Percentiles rank a stretch among this genome's conserved stretches.
Evolutionary conservation across 2,113 vertebrate species (phyloP).

Genomic region (Phyllopteryx taeniolatus): DNA sequence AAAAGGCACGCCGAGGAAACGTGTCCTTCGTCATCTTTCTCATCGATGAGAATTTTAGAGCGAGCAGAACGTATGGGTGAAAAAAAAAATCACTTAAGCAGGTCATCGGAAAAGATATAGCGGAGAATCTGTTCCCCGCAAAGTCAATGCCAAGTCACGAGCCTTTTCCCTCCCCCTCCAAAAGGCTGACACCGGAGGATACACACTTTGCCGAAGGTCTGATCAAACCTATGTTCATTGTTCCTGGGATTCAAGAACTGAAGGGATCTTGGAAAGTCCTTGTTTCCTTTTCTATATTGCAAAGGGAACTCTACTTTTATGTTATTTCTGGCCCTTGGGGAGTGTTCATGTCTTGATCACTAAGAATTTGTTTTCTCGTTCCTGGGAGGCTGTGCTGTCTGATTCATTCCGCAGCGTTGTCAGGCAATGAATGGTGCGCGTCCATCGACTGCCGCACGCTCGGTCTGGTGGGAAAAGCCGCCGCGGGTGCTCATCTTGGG

Average conservation of each 20-base stretch:
- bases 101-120: conserved; percentile 56
- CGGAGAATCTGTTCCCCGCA: conserved; percentile 34
- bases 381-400: conserved; percentile 59
- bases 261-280: conserved; percentile 42
- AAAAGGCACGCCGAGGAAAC: conserved; percentile 35
- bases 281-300: conserved; percentile 38
- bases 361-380: conserved; percentile 53
- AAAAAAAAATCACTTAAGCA: conserved; percentile 15
- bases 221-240: conserved; percentile 14
- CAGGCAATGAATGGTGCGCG: conserved; percentile 57
- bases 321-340: conserved; percentile 36
- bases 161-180: conserved; percentile 38
- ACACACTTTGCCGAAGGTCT: conserved; percentile 28
- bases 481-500: conserved; percentile 45
- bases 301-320: conserved; percentile 51
- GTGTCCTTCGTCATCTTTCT: conserved; percentile 18
- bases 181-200: conserved; percentile 37
- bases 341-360: conserved; percentile 49
- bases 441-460: conserved; percentile 44
- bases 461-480: conserved; percentile 35
- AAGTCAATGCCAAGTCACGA: conserved; percentile 44
- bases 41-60: conserved; percentile 34
- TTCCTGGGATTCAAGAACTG: conserved; percentile 17
- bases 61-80: conserved; percentile 31
- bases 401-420: conserved; percentile 58